Conservation (phyloP, 2,888 invertebrate genomes). For the Cremastinae sp. region DNA sequence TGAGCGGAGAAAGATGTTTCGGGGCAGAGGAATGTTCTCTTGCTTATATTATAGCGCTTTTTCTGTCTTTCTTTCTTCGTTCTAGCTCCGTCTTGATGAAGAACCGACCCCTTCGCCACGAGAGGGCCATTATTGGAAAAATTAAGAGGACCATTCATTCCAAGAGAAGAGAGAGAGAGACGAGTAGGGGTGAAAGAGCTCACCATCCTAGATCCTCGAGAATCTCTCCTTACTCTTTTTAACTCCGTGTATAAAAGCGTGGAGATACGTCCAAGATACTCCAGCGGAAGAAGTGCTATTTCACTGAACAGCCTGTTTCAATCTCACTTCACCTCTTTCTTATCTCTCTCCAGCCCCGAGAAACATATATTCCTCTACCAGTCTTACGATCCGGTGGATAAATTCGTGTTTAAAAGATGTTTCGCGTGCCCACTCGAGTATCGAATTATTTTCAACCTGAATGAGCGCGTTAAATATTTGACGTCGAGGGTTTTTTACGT, state of each 20-base stretch:
- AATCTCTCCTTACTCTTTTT: conserved; percentile 8
- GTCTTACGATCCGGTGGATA: background rate
- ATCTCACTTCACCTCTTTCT: conserved; percentile 50
- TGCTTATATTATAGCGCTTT: conserved; percentile 8
- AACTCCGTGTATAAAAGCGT: conserved; percentile 22
- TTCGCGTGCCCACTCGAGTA: background rate
- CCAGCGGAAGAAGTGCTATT: conserved; percentile 20
- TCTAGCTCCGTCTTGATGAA: conserved; percentile 70
- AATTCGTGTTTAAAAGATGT: conserved; percentile 15
- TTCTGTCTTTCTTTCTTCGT: conserved; percentile 12
- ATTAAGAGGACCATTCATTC: conserved; percentile 75
- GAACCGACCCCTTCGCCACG: conserved; percentile 69
- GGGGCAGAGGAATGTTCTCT: conserved; percentile 6
- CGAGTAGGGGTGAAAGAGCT: conserved; percentile 25
- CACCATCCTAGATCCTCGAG: conserved; percentile 45
- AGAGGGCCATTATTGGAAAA: conserved; percentile 74
- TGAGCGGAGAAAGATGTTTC: conserved; percentile 3
- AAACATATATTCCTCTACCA: background rate
- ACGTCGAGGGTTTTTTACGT: conserved; percentile 24
- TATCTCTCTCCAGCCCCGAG: conserved; percentile 32
- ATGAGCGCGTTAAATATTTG: background rate
- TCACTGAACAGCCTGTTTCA: conserved; percentile 45
- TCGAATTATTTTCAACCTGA: background rate
- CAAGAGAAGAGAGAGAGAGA: conserved; percentile 25
- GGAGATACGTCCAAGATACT: conserved; percentile 26